Percentiles rank a stretch among this genome's conserved stretches.
Evolutionary conservation across 35 echinoderm and acorn worm species (phyloP).

Genomic region (Hemicentrotus pulcherrimus): DNA sequence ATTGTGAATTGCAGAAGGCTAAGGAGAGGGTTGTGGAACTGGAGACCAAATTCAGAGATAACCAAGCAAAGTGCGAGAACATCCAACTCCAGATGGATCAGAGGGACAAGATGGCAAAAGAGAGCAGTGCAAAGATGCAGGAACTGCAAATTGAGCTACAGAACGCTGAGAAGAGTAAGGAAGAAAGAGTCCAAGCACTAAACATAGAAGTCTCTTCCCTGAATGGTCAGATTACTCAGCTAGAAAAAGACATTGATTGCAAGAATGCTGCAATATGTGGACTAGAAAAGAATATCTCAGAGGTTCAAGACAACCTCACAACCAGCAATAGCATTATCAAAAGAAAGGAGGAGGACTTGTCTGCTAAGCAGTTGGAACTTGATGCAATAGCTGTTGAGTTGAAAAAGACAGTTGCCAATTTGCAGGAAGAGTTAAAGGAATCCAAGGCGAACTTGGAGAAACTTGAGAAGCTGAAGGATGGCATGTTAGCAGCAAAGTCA

Average conservation of each 20-base stretch:
- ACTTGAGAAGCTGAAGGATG: constrained; percentile 21
- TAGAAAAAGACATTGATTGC: constrained; percentile 22
- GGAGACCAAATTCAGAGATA: not conserved
- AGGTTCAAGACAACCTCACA: not conserved
- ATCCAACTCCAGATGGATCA: constrained; percentile 44
- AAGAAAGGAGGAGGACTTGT: constrained; percentile 36
- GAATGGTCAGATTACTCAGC: constrained; percentile 35
- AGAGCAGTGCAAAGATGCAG: constrained; percentile 25
- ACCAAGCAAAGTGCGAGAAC: constrained; percentile 49
- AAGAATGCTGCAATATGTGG: constrained; percentile 32
- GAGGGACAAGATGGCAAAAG: constrained; percentile 5
- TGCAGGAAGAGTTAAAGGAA: constrained; percentile 33
- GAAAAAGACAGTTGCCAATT: constrained; percentile 20
- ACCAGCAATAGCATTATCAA: constrained; percentile 37
- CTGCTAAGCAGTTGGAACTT: constrained; percentile 32
- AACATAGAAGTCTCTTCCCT: constrained; percentile 41
- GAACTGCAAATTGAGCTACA: constrained; percentile 25
- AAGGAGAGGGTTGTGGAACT: constrained; percentile 16
- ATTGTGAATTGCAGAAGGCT: constrained; percentile 24
- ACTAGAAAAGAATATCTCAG: not conserved
- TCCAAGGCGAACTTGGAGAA: constrained; percentile 1
- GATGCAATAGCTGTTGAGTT: constrained; percentile 12
- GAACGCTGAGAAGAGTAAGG: constrained; percentile 27
- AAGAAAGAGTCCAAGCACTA: not conserved
- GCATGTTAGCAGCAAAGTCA: constrained; percentile 33